Percentiles rank a stretch among this genome's conserved stretches.
These are phyloP conservation scores for Scaptomyza polygonia DNA, from an alignment of 2,888 invertebrate genomes.

Conservation along the genomic window DNA sequence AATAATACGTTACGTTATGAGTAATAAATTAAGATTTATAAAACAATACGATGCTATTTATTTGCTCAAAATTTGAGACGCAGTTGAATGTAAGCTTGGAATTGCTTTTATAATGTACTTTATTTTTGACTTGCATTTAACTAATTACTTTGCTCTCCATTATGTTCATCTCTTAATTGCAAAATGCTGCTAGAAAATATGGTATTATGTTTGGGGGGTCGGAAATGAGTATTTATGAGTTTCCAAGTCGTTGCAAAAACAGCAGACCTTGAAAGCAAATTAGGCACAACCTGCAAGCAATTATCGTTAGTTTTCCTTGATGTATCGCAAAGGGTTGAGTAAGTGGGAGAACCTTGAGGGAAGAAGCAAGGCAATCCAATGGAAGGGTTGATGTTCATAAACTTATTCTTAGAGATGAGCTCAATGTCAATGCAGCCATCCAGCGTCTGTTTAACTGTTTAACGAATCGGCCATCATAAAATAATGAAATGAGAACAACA, in stretches of 20 bases:
- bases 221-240: constrained; percentile 63
- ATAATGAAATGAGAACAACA: constrained; percentile 64
- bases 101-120: not conserved
- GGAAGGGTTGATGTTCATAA: constrained; percentile 38
- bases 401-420: constrained; percentile 38
- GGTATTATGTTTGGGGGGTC: constrained; percentile 11
- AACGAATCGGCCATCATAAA: constrained; percentile 60
- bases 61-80: no score
- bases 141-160: constrained; percentile 52
- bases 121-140: constrained; percentile 1
- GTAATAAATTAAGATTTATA: no score
- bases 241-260: constrained; percentile 67
- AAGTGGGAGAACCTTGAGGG: constrained; percentile 1
- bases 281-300: constrained; percentile 77
- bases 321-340: constrained; percentile 66
- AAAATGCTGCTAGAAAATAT: constrained; percentile 62
- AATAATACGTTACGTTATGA: no score
- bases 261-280: constrained; percentile 73
- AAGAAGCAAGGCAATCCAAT: constrained; percentile 7
- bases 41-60: no score
- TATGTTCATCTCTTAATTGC: constrained; percentile 72
- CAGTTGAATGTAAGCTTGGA: not conserved
- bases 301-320: constrained; percentile 73
- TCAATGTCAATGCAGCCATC: constrained; percentile 60
- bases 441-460: constrained; percentile 41